Base-by-base conservation (phyloP, 2,797 vertebrate species). In the Ispidina picta region DNA sequence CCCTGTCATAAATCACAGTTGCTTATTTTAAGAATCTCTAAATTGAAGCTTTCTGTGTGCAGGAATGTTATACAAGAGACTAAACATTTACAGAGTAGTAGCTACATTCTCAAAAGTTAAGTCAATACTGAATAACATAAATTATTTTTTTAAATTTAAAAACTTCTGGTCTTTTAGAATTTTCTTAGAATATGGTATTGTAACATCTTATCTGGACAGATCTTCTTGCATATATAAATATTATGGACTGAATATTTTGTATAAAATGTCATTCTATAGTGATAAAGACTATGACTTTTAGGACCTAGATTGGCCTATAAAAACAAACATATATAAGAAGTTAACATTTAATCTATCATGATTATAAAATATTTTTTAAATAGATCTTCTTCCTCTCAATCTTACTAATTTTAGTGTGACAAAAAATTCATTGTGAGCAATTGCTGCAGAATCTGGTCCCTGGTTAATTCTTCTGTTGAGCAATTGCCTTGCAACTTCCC, bases 81-180 rank as follows among this genome's bases (percentile, higher is more conserved):
- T 74, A 93, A 94, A 89, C 29, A 77, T 87, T 91, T 91, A 60
- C 46, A 90, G 68, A 88, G 46, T 33, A 65, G 37, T 55, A 90
- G 49, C 23, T 74, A 14, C 29, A 55, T 91, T 88, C 46, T 74
- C 33, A 54, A 75, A 72, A 55, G 35, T 84, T 76, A 86, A 64
- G 28, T 83, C 49, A 89, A 70, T 74, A 88, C 20, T 52, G 63
- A 86, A 29, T 63, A 78, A 49, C 63, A 82, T 6, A 29, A 59
- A 25, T 62, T 64, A 90, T 62, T 35, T 35, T 35, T 35, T 35
- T 35, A 35, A 66, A 73, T 52, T 72, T 44, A 8, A 82, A 70
- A 72, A 23, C 21, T 49, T 41, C 16, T 66, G 14, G 7, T 31
- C 7, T 63, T 91, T 81, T 22, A 59, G 19, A 63, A 17, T 71